Evolutionary conservation across 2,888 invertebrate species (phyloP).

Genomic region (Oligia strigilis): DNA sequence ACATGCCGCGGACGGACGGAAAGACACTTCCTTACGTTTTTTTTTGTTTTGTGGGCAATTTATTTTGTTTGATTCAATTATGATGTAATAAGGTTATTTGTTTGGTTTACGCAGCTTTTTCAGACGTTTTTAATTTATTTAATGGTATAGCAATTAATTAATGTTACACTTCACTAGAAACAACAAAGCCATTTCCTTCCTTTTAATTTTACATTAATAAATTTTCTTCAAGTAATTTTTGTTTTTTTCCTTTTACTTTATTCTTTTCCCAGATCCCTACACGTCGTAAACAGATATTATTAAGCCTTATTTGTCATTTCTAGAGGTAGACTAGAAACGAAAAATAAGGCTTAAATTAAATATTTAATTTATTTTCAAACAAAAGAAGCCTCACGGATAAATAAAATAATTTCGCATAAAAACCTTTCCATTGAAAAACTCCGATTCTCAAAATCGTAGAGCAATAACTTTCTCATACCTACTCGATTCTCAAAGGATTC

Average conservation of each 20-base stretch:
- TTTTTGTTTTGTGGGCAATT: conserved; percentile 55
- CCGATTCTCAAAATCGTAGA: conserved; percentile 42
- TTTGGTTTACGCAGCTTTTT: conserved; percentile 6
- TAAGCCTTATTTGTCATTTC: not conserved
- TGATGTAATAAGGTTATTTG: conserved; percentile 53
- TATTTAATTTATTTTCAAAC: not conserved
- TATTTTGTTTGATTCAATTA: conserved; percentile 61
- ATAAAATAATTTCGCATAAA: conserved; percentile 7
- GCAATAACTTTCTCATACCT: conserved; percentile 54
- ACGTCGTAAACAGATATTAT: not conserved
- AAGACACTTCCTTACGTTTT: conserved; percentile 81
- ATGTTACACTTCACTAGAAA: not conserved
- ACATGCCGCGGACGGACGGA: conserved; percentile 77
- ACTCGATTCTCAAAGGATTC: conserved; percentile 42
- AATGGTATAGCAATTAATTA: not conserved
- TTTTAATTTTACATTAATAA: not conserved
- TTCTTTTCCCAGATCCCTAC: not conserved
- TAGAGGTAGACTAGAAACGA: too few relatives aligned
- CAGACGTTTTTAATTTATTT: not conserved
- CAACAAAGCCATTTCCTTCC: not conserved
- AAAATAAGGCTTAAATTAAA: too few relatives aligned
- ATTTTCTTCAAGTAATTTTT: not conserved
- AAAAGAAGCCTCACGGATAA: not conserved
- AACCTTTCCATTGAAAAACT: not conserved
- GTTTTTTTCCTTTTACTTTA: not conserved